Evolutionary conservation across 2,113 vertebrate species (phyloP), one percentile per base, ranked within the genome.

Genomic region (Ranitomeya imitator): DNA sequence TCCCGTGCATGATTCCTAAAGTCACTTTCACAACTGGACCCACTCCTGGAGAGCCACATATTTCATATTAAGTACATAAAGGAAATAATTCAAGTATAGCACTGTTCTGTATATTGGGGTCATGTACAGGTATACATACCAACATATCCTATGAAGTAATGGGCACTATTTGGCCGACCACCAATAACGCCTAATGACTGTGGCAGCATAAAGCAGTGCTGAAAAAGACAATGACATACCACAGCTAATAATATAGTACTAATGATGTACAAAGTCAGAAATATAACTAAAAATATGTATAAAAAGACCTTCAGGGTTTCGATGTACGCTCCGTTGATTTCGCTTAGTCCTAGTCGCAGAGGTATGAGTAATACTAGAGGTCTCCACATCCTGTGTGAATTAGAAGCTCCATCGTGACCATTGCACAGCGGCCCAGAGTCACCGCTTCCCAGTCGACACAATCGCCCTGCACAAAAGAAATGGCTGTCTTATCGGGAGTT

Each of bases 141-240:
- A 26, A 99, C 96, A 79, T 96, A 99, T 92, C 98, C 98, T 83
- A 99, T 99, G 94, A 99, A 99, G 95, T 99, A 99, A 94, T 99
- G 98, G 89, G 98, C 98, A 82, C 98, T 99, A 95, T 99, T 99
- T 86, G 98, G 98, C 92, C 99, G 99, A 81, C 98, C 98, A 90
- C 98, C 98, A 18, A 99, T 99, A 83, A 99, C 98, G 61, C 98
- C 98, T 91, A 99, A 94, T 63, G 98, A 99, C 93, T 99, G 98
- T 73, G 97, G 97, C 96, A 98, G 96, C 98, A 96, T 98, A 94
- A 99, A 99, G 92, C 98, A 99, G 93, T 96, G 97, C 98, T 99
- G 95, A 52, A 51, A 67, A 31, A 71, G 52, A 74, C 51, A 90
- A n/a, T 65, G 8, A 89, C 21, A 90, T 18, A 54, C 37, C 37